Conservation (phyloP, 2,888 invertebrate species). For the Sipha maydis region DNA sequence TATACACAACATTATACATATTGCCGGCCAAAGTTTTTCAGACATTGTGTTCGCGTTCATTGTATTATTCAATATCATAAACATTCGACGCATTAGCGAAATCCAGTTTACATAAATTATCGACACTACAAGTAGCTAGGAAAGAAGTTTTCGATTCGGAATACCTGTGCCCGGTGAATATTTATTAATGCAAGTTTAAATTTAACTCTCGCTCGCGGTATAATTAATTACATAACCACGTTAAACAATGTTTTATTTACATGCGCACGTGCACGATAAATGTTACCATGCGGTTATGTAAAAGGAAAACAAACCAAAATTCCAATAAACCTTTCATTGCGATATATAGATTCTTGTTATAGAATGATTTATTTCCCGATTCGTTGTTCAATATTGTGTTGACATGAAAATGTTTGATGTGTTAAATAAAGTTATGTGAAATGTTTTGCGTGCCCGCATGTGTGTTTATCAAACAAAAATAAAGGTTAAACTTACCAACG, state of each 20-base stretch:
- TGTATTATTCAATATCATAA: not conserved
- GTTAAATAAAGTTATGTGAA: too few relatives aligned
- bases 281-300: not conserved
- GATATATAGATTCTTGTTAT: not conserved
- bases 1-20: not conserved
- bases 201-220: slow-evolving; percentile 25
- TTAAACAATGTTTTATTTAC: slow-evolving; percentile 50
- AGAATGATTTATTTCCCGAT: not conserved
- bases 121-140: slow-evolving; percentile 2
- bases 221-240: slow-evolving; percentile 23
- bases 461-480: not conserved
- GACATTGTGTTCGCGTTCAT: not conserved
- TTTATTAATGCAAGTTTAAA: slow-evolving; percentile 41
- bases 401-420: not conserved
- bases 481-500: not conserved
- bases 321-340: slow-evolving; percentile 14
- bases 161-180: not conserved
- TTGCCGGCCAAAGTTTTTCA: not conserved
- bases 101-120: slow-evolving; percentile 34
- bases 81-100: slow-evolving; percentile 7
- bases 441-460: too few relatives aligned
- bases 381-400: not conserved
- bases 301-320: slow-evolving; percentile 23
- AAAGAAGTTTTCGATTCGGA: slow-evolving; percentile 33
- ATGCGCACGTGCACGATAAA: slow-evolving; percentile 23